Evolutionary conservation across 2,797 vertebrate genomes (phyloP).

Genomic region (Stomatorhinus walkeri): DNA sequence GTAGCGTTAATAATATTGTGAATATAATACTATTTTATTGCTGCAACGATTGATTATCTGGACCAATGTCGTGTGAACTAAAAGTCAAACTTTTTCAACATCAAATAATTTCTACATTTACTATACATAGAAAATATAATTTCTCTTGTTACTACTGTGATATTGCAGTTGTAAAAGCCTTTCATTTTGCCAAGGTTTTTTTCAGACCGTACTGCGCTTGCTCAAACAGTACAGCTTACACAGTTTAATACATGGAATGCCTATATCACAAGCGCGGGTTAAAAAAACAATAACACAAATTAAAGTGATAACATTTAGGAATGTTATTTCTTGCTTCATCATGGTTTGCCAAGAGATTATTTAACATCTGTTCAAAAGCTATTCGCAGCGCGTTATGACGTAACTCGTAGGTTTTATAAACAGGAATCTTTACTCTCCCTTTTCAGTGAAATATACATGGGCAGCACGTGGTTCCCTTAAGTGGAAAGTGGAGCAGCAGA

Average conservation of each 20-base stretch:
- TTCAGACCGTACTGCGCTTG: not conserved
- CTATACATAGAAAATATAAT: not conserved
- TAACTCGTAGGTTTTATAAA: slow-evolving; percentile 34
- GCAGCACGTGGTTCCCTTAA: slow-evolving; percentile 41
- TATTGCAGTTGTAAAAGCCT: not conserved
- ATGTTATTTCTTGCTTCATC: not conserved
- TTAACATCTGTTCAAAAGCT: not conserved
- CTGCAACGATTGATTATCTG: not conserved
- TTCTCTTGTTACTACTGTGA: not conserved
- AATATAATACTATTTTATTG: not conserved
- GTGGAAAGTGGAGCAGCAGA: slow-evolving; percentile 52
- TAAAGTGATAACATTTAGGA: not conserved
- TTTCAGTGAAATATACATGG: slow-evolving; percentile 43
- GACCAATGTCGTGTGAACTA: not conserved
- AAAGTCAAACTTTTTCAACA: not conserved
- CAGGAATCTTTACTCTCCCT: slow-evolving; percentile 44
- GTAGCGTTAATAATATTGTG: not conserved
- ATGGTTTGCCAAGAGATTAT: slow-evolving; percentile 8
- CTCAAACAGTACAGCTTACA: not conserved
- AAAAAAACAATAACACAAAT: not conserved
- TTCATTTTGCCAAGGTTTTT: not conserved
- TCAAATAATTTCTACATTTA: not conserved
- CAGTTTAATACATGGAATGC: not conserved
- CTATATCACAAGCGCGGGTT: not conserved
- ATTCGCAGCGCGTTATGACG: slow-evolving; percentile 8